phyloP scores from a whole-genome alignment of 64 coral and sea anemone species.

The Astreopora myriophthalma region DNA sequence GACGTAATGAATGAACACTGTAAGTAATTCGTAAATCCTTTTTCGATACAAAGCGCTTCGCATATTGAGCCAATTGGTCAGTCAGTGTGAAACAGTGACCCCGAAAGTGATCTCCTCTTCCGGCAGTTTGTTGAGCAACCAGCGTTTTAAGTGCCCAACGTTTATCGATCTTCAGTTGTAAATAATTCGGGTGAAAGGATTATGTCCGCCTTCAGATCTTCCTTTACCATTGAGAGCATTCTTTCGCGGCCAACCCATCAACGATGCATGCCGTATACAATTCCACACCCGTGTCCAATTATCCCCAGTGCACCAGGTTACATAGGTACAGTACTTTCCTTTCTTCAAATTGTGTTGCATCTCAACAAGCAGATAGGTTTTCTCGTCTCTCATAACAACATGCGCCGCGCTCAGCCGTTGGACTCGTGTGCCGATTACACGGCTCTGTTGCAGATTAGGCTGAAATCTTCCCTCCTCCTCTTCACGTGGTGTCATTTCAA shows the following conservation, averaged over 20 bases:
- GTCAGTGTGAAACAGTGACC: constrained; percentile 69
- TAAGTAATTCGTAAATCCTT: constrained; percentile 99
- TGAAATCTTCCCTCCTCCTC: background rate
- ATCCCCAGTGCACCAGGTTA: constrained; percentile 77
- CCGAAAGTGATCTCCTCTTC: constrained; percentile 25
- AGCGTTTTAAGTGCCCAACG: background rate
- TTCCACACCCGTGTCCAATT: constrained; percentile 85
- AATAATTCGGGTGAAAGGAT: constrained; percentile 55
- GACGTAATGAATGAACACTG: constrained; percentile 96
- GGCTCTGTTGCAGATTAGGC: constrained; percentile 18
- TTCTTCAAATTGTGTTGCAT: constrained; percentile 34
- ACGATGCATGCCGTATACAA: constrained; percentile 74
- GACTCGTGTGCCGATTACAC: background rate
- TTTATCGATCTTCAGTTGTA: constrained; percentile 17
- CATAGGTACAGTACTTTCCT: constrained; percentile 58
- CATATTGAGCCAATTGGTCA: constrained; percentile 84
- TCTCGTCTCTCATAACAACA: background rate
- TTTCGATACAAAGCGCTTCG: constrained; percentile 92
- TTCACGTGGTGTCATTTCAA: constrained; percentile 33
- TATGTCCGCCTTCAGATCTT: constrained; percentile 82
- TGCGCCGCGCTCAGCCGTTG: background rate
- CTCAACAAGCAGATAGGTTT: constrained; percentile 34
- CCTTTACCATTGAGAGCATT: constrained; percentile 98
- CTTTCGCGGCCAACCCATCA: constrained; percentile 92
- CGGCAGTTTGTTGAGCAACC: background rate